phyloP scores from a whole-genome alignment of 2,888 invertebrate genomes.

The Campoplex nolae region DNA sequence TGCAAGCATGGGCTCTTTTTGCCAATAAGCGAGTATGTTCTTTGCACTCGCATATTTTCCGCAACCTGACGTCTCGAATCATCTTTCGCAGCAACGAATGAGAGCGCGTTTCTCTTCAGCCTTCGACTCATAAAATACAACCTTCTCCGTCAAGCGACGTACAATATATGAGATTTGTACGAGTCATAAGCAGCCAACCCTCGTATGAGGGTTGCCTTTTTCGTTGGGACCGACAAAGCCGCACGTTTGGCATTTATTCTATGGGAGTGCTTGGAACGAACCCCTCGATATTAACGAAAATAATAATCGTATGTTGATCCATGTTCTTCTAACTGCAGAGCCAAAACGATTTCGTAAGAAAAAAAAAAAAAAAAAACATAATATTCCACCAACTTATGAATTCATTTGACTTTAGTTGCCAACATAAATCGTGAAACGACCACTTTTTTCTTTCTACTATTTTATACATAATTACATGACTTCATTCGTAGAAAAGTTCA shows the following conservation, averaged over 20 bases:
- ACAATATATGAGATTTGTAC: conserved; percentile 8
- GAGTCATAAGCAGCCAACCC: neutral
- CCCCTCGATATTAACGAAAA: neutral
- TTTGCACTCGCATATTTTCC: conserved; percentile 23
- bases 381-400: neutral
- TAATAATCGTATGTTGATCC: neutral
- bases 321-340: neutral
- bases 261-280: neutral
- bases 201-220: neutral
- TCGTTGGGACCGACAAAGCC: neutral
- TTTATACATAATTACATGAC: neutral
- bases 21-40: conserved; percentile 69
- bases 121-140: conserved; percentile 1
- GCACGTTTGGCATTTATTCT: neutral
- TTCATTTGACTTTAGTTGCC: neutral
- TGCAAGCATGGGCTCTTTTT: conserved; percentile 72
- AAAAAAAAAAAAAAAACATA: neutral
- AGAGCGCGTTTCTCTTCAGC: neutral
- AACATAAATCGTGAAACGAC: neutral
- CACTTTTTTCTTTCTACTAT: too few species aligned
- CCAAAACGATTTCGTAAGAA: neutral
- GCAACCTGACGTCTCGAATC: conserved; percentile 6
- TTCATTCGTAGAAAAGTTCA: neutral
- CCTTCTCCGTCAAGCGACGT: neutral
- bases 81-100: neutral